Conservation (phyloP, 2,113 vertebrate species). For the Sander vitreus region DNA sequence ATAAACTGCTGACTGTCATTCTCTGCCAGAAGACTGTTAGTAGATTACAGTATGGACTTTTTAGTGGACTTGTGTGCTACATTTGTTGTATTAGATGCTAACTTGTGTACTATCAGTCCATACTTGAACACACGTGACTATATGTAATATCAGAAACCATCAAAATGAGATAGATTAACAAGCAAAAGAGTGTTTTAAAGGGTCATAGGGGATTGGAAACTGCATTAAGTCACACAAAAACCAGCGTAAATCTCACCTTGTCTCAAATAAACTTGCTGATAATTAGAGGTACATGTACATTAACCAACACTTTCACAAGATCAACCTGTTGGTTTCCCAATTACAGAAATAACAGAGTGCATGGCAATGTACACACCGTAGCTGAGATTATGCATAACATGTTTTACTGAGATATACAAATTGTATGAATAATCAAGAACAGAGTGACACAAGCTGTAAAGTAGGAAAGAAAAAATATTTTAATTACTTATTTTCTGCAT, state of each 20-base stretch:
- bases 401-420: background rate
- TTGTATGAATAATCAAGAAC: constrained; percentile 9
- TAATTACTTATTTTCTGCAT: constrained; percentile 55
- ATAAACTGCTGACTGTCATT: constrained; percentile 33
- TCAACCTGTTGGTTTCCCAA: background rate
- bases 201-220: constrained; percentile 21
- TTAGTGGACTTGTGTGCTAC: constrained; percentile 6
- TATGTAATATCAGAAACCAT: background rate
- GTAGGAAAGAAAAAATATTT: constrained; percentile 65
- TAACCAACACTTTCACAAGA: constrained; percentile 4
- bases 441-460: constrained; percentile 46
- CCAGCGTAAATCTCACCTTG: constrained; percentile 66
- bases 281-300: constrained; percentile 23
- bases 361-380: background rate
- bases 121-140: background rate
- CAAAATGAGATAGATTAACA: background rate
- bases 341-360: constrained; percentile 6
- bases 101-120: background rate
- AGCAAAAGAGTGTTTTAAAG: background rate
- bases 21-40: constrained; percentile 35
- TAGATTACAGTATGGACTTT: background rate
- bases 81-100: background rate
- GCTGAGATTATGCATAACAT: background rate
- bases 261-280: constrained; percentile 24
- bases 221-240: constrained; percentile 54